Evolutionary conservation across 2,113 vertebrate genomes (phyloP).

Genomic region (Phalacrocorax brasilianus): DNA sequence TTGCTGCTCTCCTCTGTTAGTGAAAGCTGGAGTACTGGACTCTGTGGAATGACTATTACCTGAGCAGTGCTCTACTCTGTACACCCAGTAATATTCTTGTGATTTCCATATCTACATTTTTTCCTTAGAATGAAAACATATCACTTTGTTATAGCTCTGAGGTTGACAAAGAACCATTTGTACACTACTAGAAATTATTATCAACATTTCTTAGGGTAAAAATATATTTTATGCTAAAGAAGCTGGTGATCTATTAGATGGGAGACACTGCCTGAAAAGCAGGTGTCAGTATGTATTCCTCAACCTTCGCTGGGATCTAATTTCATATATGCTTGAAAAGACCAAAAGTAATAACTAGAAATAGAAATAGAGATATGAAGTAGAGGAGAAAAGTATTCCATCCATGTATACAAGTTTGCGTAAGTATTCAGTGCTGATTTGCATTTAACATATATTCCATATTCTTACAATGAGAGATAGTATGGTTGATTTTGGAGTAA

Average conservation of each 20-base stretch:
- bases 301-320: not conserved
- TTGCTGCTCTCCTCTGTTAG: not conserved
- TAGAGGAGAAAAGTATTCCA: not conserved
- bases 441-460: not conserved
- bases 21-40: not conserved
- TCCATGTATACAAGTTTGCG: not conserved
- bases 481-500: not conserved
- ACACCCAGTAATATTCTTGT: not conserved
- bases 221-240: not conserved
- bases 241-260: not conserved
- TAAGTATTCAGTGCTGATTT: not conserved
- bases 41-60: not conserved
- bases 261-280: not conserved
- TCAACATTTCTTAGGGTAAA: not conserved
- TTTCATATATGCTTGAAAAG: not conserved
- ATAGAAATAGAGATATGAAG: not conserved
- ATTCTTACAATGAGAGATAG: not conserved
- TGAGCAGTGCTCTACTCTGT: not conserved
- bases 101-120: not conserved
- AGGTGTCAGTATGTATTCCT: not conserved
- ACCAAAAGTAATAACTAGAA: not conserved
- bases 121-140: not conserved
- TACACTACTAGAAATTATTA: not conserved
- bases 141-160: not conserved
- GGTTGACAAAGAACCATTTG: not conserved